These are phyloP conservation scores for Drosophila pseudotalamancana DNA, from an alignment of 2,888 invertebrate species.

Conservation along the genomic window DNA sequence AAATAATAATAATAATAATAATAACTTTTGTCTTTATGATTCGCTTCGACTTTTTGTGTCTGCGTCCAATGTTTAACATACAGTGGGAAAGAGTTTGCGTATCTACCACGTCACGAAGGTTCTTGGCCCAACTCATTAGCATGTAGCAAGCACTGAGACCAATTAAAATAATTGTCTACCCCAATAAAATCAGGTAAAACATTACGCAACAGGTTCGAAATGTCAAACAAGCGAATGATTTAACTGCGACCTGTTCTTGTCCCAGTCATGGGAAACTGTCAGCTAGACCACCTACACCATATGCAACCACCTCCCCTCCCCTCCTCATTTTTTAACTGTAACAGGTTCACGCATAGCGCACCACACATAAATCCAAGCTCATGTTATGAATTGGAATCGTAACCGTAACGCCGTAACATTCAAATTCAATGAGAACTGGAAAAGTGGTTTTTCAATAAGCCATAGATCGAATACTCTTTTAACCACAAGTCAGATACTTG, in stretches of 20 bases:
- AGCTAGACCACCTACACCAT: constrained; percentile 23
- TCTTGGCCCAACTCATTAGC: constrained; percentile 42
- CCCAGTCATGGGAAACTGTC: constrained; percentile 68
- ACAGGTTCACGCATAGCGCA: constrained; percentile 65
- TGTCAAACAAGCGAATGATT: constrained; percentile 20
- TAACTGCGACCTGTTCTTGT: constrained; percentile 33
- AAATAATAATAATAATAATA: too few species aligned
- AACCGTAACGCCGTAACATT: constrained; percentile 67
- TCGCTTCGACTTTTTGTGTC: not conserved
- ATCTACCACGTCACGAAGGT: not conserved
- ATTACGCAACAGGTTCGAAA: constrained; percentile 61
- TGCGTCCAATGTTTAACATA: not conserved
- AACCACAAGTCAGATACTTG: too few species aligned
- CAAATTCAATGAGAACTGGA: constrained; percentile 53
- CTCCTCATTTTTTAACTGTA: constrained; percentile 20
- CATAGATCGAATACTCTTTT: not conserved
- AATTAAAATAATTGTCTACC: constrained; percentile 51
- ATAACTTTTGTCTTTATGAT: too few species aligned
- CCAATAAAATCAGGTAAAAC: constrained; percentile 66
- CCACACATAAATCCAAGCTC: constrained; percentile 34
- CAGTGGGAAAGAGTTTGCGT: constrained; percentile 16
- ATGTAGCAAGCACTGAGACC: constrained; percentile 37
- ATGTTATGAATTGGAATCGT: constrained; percentile 37
- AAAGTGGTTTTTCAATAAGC: not conserved
- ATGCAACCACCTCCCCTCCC: constrained; percentile 10